A percentile compares a stretch with the other conserved stretches of the same genome.
Conservation (phyloP, 2,113 vertebrate genomes). For the Brachyistius frenatus region DNA sequence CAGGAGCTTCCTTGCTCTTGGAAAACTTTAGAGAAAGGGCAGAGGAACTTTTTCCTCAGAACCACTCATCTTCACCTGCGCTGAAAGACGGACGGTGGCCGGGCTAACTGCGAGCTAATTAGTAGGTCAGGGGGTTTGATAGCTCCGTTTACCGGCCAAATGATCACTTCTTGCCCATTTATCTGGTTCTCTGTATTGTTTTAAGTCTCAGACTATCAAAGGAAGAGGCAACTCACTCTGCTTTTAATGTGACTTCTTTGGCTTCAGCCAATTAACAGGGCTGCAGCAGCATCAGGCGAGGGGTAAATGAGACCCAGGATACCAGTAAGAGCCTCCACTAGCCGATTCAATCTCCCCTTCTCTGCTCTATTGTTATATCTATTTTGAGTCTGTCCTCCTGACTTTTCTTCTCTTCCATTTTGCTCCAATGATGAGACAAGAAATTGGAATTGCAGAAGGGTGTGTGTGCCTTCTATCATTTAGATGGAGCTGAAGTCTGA, state of each 20-base stretch:
- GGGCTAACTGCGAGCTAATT: slow-evolving; percentile 59
- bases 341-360: slow-evolving; percentile 50
- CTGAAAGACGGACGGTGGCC: slow-evolving; percentile 36
- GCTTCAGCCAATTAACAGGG: slow-evolving; percentile 74
- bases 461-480: slow-evolving; percentile 11
- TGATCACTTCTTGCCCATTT: slow-evolving; percentile 68
- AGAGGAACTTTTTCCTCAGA: slow-evolving; percentile 67
- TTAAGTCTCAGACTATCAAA: slow-evolving; percentile 50
- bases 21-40: slow-evolving; percentile 77
- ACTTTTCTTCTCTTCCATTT: slow-evolving; percentile 24
- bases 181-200: slow-evolving; percentile 72
- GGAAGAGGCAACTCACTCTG: slow-evolving; percentile 35
- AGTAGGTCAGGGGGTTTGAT: slow-evolving; percentile 65
- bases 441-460: slow-evolving; percentile 18
- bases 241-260: slow-evolving; percentile 55
- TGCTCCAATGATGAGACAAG: slow-evolving; percentile 39
- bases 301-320: slow-evolving; percentile 57
- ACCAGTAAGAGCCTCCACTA: slow-evolving; percentile 28
- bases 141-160: slow-evolving; percentile 68
- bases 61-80: slow-evolving; percentile 61
- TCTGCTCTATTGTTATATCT: slow-evolving; percentile 40
- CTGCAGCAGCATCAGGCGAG: slow-evolving; percentile 52
- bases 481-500: slow-evolving; percentile 32
- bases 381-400: slow-evolving; percentile 36
- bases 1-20: slow-evolving; percentile 53